Evolutionary conservation across 2,888 invertebrate species (phyloP), one percentile per base, ranked within the genome.

Genomic region (Drosophila incognita): DNA sequence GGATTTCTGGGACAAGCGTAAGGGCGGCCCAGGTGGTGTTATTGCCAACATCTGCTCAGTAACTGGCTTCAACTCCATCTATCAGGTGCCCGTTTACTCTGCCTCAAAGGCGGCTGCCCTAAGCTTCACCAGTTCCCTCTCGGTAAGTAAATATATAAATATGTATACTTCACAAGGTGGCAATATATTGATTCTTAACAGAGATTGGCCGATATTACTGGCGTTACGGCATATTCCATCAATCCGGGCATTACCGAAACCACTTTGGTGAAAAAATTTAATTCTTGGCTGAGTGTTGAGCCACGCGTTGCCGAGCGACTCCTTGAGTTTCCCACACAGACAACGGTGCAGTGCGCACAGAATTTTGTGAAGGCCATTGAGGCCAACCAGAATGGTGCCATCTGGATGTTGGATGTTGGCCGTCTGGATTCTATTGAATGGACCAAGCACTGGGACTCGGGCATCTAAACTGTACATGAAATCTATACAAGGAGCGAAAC

Each of bases 31-130:
- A 4, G 93, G 94, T 13, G 93, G 93, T 4, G 83, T 92, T 52
- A 90, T 93, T 66, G 89, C 92, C 40, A 93, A 93, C 81, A 87
- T 93, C 46, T 87, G 93, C 7, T 93, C 93, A 0, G 87, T 91
- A 10, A 83, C 92, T 0, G 93, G 92, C 0, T 75, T 93, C 35
- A 81, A 83, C 62, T 84, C 90, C 51, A 70, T 81, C 38, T 73
- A 90, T 13, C 82, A 83, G 27, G 73, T 92, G 61, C 92, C 93
- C 15, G 89, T 93, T 0, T 93, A 93, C 78, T 87, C 90, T n/a
- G 93, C 92, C 13, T 87, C 92, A 13, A 93, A 93, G 73, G 90
- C 91, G 7, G 93, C 93, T 35, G 92, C 93, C 7, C 81, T 93
- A 24, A 93, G 92, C 70, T 93, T 93, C 78, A 92, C 91, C 48